These are phyloP conservation scores for Prunella himalayana DNA, from an alignment of 2,113 vertebrate species.

Conservation along the genomic window DNA sequence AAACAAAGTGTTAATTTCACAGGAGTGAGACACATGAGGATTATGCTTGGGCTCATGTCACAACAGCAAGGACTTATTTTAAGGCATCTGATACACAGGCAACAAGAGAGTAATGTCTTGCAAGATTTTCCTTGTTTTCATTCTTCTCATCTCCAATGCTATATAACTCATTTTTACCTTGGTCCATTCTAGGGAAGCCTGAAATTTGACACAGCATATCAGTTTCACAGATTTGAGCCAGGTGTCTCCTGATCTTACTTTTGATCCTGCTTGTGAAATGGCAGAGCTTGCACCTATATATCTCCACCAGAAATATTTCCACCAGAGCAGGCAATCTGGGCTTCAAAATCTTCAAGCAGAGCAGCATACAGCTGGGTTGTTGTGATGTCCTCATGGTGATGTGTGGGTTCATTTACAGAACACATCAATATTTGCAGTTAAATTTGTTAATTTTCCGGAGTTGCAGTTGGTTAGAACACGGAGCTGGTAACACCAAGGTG, in stretches of 20 bases:
- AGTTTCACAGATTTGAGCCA: constrained; percentile 14
- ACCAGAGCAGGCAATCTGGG: constrained; percentile 12
- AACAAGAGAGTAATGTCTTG: constrained; percentile 57
- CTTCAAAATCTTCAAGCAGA: constrained; percentile 41
- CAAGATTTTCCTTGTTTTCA: constrained; percentile 52
- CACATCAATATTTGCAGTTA: constrained; percentile 33
- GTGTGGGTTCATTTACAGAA: constrained; percentile 24
- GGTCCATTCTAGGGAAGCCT: neutral
- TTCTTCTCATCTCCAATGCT: constrained; percentile 41
- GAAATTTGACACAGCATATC: neutral
- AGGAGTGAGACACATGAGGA: constrained; percentile 51
- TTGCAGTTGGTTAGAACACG: neutral
- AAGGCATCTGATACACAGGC: constrained; percentile 58
- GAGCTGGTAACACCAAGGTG: neutral
- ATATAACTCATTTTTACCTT: neutral
- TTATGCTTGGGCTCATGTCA: constrained; percentile 28
- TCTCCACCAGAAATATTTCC: constrained; percentile 71
- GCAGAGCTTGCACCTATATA: constrained; percentile 63
- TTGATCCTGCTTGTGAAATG: constrained; percentile 65
- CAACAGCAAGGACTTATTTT: constrained; percentile 55
- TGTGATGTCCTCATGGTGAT: neutral
- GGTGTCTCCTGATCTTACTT: constrained; percentile 45
- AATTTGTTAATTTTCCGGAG: neutral
- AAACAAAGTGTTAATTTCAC: constrained; percentile 69
- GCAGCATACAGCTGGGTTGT: constrained; percentile 46